Percentiles rank a stretch among this genome's conserved stretches.
Evolutionary conservation across 1,140 invertebrate genomes (phyloP).

Genomic region (Venturia canescens): DNA sequence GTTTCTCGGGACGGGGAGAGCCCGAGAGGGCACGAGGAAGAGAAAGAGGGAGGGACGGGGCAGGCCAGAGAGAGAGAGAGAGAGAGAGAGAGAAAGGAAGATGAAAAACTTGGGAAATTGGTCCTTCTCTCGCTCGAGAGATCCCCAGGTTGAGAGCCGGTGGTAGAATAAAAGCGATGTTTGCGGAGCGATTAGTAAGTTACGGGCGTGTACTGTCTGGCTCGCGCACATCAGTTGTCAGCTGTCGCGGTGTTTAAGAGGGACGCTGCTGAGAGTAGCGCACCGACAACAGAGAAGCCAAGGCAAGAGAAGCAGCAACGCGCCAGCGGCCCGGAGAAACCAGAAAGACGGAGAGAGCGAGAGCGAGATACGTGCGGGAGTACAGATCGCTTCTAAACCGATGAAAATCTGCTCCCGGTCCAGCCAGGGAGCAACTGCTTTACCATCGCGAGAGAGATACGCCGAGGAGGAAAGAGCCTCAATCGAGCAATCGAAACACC

Average conservation of each 20-base stretch:
- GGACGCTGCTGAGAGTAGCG: constrained; percentile 52
- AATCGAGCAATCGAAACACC: constrained; percentile 58
- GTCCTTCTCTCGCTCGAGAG: constrained; percentile 2
- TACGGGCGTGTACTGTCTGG: constrained; percentile 71
- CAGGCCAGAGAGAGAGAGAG: background rate
- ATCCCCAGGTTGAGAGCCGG: constrained; percentile 64
- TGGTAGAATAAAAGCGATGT: constrained; percentile 68
- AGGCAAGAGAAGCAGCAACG: constrained; percentile 20
- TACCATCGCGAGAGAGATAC: background rate
- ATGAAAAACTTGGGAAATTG: background rate
- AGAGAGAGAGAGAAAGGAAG: background rate
- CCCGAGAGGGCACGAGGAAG: background rate
- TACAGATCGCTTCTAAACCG: constrained; percentile 24
- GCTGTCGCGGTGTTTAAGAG: constrained; percentile 62
- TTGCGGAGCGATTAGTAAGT: constrained; percentile 72
- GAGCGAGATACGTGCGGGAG: background rate
- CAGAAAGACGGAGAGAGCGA: background rate
- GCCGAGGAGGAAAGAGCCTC: background rate
- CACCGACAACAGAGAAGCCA: constrained; percentile 34
- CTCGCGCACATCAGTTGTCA: constrained; percentile 71
- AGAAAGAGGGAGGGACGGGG: background rate
- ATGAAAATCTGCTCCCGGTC: background rate
- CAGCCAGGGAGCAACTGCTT: background rate
- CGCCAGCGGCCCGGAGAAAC: background rate
- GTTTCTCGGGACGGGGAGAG: constrained; percentile 7